Conservation (phyloP, 2,113 vertebrate species). For the Hiodon tergisus region DNA sequence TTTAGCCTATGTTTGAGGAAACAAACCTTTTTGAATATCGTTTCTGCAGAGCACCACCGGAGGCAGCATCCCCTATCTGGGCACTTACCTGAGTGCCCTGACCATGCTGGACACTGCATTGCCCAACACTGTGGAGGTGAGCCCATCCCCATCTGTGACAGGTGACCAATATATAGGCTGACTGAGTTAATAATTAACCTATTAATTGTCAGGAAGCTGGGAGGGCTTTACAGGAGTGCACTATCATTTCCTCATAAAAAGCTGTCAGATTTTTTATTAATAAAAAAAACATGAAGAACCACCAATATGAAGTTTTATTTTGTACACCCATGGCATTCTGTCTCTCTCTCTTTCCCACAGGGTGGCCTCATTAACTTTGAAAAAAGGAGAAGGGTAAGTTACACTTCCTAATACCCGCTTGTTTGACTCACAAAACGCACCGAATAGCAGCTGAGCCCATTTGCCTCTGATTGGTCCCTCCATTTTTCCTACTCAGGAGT, state of each 20-base stretch:
- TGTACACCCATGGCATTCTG: neutral
- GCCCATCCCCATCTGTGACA: conserved; percentile 9
- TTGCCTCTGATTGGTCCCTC: neutral
- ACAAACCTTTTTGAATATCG: neutral
- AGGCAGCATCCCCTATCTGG: conserved; percentile 77
- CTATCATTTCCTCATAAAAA: no score
- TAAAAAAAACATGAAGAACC: no score
- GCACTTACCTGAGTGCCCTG: conserved; percentile 80
- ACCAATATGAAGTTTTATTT: no score
- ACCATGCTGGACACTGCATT: conserved; percentile 85
- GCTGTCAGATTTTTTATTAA: no score
- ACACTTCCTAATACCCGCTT: conserved; percentile 34
- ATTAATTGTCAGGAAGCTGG: neutral
- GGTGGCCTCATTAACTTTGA: conserved; percentile 82
- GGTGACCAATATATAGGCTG: neutral
- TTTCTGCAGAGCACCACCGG: conserved; percentile 47
- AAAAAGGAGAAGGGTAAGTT: conserved; percentile 77
- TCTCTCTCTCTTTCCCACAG: conserved; percentile 43
- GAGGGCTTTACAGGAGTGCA: neutral
- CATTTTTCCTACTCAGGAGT: conserved; percentile 62
- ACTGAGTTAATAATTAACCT: neutral
- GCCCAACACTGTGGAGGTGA: conserved; percentile 71
- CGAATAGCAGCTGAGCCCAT: neutral
- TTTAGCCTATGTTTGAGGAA: no score
- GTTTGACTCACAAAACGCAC: no score